Evolutionary conservation across 2,888 invertebrate species (phyloP), one percentile per base, ranked within the genome.

Genomic region (Polydrusus tereticollis): DNA sequence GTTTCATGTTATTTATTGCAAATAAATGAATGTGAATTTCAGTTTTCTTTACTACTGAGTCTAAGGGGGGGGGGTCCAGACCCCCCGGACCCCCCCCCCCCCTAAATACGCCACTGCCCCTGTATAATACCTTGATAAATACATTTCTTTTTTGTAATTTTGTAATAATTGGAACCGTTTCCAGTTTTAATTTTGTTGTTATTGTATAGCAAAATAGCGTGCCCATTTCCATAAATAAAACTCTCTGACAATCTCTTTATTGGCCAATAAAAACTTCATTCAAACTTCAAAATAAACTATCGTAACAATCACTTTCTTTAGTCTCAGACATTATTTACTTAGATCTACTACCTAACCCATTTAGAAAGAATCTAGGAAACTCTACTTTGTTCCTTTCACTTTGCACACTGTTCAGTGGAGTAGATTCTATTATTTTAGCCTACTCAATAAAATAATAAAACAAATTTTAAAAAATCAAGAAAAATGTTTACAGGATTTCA

Each of bases 121-220:
- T n/a, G n/a, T n/a, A n/a, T n/a, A 66, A 57, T 52, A 66, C 55
- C 57, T 63, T 12, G 55, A 26, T 50, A 66, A 66, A n/a, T 29
- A 29, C 21, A 33, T 47, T 36, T 26, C 67, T 38, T 21, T 21
- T 50, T 50, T 23, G 33, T 16, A 47, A 36, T 68, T 68, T 23
- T 43, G 21, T 55, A 65, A 55, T 45, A 57, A 57, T 29, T 52
- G 36, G 65, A 45, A 55, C 43, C 26, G 45, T 18, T 55, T 65
- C 55, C 57, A 65, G 65, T 69, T 57, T 62, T 63, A 63, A 69
- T 63, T 63, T 69, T 45, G 55, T 55, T 69, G 59, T 69, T 55
- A 69, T 63, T 63, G n/a, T 18, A 63, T 63, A 6, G 63, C 14
- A 52, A 62, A 45, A 50, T 52, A 55, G 63, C 62, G 36, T 23